phyloP scores from a whole-genome alignment of 2,797 vertebrate species.

The Antrozous pallidus region DNA sequence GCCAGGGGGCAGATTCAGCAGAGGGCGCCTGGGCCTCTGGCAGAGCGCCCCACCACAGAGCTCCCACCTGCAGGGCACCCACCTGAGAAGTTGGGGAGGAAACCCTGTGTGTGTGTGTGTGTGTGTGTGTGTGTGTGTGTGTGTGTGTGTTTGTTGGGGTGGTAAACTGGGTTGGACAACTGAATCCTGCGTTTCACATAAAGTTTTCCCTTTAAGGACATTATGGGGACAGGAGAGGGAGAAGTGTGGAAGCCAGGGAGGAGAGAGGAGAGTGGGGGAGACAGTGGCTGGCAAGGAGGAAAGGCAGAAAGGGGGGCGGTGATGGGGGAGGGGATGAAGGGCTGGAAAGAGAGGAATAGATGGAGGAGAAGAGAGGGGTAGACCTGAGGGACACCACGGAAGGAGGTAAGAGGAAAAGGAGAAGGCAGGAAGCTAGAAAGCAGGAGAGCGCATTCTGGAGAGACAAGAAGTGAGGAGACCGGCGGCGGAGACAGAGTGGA shows the following conservation, averaged over 20 bases:
- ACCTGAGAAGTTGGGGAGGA: background rate
- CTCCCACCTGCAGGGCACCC: background rate
- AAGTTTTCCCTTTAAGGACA: constrained; percentile 1
- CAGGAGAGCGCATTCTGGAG: too few relatives aligned
- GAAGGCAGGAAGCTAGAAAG: background rate
- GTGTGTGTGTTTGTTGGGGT: too few relatives aligned
- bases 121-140: background rate
- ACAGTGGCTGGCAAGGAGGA: too few relatives aligned
- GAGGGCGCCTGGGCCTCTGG: background rate
- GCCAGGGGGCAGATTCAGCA: rapidly evolving
- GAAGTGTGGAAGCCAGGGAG: rapidly evolving
- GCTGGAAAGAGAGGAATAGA: too few relatives aligned
- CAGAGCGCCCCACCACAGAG: background rate
- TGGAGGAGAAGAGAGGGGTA: background rate
- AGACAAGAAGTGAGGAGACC: background rate
- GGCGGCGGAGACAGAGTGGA: rapidly evolving
- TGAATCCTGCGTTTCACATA: background rate
- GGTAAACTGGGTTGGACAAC: background rate
- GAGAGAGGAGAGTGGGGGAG: too few relatives aligned
- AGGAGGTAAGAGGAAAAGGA: rapidly evolving
- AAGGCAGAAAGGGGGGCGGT: background rate
- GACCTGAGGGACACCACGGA: too few relatives aligned
- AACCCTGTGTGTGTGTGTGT: background rate
- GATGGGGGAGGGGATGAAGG: background rate
- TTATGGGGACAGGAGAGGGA: background rate